Evolutionary conservation across 2,797 vertebrate species (phyloP).

Genomic region (Lophura swinhoii): DNA sequence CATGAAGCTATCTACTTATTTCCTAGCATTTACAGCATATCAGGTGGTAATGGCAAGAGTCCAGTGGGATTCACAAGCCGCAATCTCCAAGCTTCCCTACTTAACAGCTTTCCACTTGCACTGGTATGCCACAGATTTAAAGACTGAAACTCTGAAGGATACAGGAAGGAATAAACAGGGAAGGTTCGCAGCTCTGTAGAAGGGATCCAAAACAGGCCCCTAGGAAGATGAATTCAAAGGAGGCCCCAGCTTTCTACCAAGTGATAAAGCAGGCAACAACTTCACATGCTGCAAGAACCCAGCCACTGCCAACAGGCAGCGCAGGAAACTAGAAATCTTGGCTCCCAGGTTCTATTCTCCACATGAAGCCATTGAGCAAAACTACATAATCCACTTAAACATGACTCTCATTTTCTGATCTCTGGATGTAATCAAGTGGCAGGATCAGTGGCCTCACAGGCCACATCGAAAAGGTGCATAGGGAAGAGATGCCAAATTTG

Average conservation of each 20-base stretch:
- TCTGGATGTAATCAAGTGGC: constrained; percentile 1
- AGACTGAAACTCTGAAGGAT: background rate
- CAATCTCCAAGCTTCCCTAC: rapidly evolving
- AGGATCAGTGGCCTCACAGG: background rate
- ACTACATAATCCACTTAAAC: constrained; percentile 42
- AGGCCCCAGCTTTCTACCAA: background rate
- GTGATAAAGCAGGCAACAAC: constrained; percentile 14
- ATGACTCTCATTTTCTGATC: constrained; percentile 25
- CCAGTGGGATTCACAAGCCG: background rate
- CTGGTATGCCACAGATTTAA: background rate
- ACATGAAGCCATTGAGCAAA: constrained; percentile 2
- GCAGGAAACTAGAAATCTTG: constrained; percentile 38
- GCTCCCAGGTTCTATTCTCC: constrained; percentile 18
- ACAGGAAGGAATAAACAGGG: background rate
- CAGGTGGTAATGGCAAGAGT: background rate
- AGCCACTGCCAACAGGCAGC: constrained; percentile 28
- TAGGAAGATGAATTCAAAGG: constrained; percentile 15
- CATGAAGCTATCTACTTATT: background rate
- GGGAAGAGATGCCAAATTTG: background rate
- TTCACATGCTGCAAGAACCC: background rate
- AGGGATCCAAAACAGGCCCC: background rate
- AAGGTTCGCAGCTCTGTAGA: background rate
- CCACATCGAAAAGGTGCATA: background rate
- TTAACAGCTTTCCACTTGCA: background rate
- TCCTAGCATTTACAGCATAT: background rate